Percentiles rank a stretch among this genome's conserved stretches.
These are phyloP conservation scores for Nasonia longicornis DNA, from an alignment of 1,140 invertebrate species.

Conservation along the genomic window DNA sequence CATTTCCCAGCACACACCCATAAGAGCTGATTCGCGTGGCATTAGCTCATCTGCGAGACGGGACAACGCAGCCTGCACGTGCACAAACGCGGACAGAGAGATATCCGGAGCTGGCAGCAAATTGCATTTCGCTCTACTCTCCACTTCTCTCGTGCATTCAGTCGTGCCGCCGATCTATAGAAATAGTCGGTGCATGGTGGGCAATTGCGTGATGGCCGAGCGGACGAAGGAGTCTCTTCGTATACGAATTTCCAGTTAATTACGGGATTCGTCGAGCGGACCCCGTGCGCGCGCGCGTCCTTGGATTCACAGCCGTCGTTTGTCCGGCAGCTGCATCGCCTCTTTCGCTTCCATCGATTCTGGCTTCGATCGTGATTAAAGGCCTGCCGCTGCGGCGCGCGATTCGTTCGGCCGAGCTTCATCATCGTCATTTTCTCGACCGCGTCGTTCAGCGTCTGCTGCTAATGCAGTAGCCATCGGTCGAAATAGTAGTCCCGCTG, in stretches of 20 bases:
- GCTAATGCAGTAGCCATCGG: not conserved
- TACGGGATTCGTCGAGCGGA: slow-evolving; percentile 33
- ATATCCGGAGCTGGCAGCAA: not conserved
- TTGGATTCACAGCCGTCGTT: not conserved
- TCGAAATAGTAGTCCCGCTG: slow-evolving; percentile 10
- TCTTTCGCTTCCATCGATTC: not conserved
- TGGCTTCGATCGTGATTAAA: slow-evolving; percentile 33
- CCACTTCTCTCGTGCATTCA: not conserved
- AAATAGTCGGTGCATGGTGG: not conserved
- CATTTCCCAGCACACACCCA: no score
- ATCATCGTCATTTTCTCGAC: slow-evolving; percentile 10
- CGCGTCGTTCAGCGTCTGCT: no score
- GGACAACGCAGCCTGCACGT: not conserved
- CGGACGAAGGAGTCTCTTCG: not conserved
- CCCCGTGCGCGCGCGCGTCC: not conserved
- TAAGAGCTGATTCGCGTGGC: no score
- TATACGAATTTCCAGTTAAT: slow-evolving; percentile 54
- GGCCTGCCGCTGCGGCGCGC: not conserved
- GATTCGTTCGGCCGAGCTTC: slow-evolving; percentile 26
- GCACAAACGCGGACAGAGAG: not conserved
- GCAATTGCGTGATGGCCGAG: not conserved
- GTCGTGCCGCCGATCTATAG: not conserved
- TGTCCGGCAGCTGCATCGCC: not conserved
- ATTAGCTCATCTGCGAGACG: no score
- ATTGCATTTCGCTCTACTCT: not conserved